These are phyloP conservation scores for Idaea aversata DNA, from an alignment of 2,888 invertebrate genomes.

Conservation along the genomic window DNA sequence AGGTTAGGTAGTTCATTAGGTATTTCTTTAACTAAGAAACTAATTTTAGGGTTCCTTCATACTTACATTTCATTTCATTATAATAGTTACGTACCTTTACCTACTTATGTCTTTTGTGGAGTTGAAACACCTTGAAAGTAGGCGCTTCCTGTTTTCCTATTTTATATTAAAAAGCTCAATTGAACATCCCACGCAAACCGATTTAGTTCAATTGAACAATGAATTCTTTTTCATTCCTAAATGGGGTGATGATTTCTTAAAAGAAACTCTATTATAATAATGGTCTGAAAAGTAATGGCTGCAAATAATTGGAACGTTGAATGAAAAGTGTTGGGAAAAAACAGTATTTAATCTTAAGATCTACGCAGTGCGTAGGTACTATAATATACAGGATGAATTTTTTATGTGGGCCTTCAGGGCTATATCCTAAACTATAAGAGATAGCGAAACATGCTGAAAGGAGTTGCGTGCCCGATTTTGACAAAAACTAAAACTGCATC, in stretches of 20 bases:
- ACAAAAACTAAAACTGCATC: too few species aligned
- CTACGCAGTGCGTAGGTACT: background rate
- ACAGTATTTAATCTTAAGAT: background rate
- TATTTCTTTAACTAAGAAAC: too few species aligned
- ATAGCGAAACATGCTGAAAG: too few species aligned
- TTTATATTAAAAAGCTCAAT: conserved; percentile 10
- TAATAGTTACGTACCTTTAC: background rate
- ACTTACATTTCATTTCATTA: background rate
- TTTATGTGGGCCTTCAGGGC: too few species aligned
- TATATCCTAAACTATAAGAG: too few species aligned
- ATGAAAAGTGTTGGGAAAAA: conserved; percentile 1
- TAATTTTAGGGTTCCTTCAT: background rate
- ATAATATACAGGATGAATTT: too few species aligned
- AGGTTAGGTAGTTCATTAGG: too few species aligned
- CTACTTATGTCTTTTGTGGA: background rate
- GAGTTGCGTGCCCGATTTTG: too few species aligned
- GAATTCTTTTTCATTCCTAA: conserved; percentile 9
- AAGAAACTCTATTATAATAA: background rate
- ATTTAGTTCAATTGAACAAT: conserved; percentile 16
- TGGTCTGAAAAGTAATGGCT: background rate
- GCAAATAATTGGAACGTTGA: conserved; percentile 11
- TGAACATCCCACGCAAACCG: conserved; percentile 14
- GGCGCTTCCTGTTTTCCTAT: conserved; percentile 14
- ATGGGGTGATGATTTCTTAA: conserved; percentile 1
- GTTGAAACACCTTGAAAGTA: conserved; percentile 14